These are phyloP conservation scores for Sylvilagus floridanus DNA, from an alignment of 2,797 vertebrate genomes.

Conservation along the genomic window DNA sequence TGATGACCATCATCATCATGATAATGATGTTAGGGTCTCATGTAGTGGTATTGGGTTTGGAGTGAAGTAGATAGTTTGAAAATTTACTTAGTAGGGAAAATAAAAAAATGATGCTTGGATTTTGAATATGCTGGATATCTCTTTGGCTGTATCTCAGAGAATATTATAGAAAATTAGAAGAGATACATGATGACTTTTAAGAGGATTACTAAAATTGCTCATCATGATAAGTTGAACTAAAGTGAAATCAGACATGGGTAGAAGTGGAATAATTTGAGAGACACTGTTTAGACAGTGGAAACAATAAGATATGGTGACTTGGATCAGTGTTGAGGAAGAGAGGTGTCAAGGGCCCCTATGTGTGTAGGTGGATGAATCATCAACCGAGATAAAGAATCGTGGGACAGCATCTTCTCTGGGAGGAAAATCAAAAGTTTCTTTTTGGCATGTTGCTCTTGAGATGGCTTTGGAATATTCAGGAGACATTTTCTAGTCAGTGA, in stretches of 20 bases:
- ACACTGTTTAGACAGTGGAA: background rate
- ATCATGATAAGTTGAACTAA: background rate
- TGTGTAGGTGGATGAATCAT: background rate
- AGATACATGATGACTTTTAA: background rate
- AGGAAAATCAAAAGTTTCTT: constrained; percentile 41
- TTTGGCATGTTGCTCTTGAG: background rate
- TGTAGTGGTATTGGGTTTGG: background rate
- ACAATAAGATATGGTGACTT: background rate
- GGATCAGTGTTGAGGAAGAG: background rate
- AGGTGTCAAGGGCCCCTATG: background rate
- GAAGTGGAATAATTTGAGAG: background rate
- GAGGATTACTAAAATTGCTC: background rate
- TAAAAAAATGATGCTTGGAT: background rate
- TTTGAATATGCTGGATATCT: background rate
- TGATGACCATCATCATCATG: background rate
- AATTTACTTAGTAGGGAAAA: background rate
- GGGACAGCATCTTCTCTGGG: background rate
- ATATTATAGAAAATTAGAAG: background rate
- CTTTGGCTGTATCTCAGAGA: background rate
- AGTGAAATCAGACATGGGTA: background rate
- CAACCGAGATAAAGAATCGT: background rate
- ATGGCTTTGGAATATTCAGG: background rate
- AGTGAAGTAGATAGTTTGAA: background rate
- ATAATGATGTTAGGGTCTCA: background rate
- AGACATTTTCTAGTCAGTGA: constrained; percentile 28